A percentile compares a stretch with the other conserved stretches of the same genome.
phyloP scores from a whole-genome alignment of 2,113 vertebrate genomes.

The Seriola aureovittata region DNA sequence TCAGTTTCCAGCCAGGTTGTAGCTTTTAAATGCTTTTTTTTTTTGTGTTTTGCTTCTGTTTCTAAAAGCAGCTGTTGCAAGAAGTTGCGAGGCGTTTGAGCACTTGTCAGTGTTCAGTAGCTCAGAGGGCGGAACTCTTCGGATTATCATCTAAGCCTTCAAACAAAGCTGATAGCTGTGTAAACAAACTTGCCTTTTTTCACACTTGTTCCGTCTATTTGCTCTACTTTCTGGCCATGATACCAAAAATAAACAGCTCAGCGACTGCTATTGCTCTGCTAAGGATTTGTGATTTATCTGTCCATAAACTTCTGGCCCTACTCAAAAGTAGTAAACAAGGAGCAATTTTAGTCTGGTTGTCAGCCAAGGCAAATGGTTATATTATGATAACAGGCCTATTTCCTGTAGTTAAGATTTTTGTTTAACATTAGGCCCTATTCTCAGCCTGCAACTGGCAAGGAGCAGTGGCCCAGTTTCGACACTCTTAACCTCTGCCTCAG shows the following conservation, averaged over 20 bases:
- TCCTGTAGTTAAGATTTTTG: slow-evolving; percentile 94
- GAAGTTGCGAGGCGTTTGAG: slow-evolving; percentile 36
- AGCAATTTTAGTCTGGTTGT: slow-evolving; percentile 87
- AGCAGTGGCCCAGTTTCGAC: slow-evolving; percentile 79
- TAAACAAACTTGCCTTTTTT: slow-evolving; percentile 76
- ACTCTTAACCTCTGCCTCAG: slow-evolving; percentile 92
- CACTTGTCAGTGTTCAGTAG: slow-evolving; percentile 61
- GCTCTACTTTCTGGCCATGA: slow-evolving; percentile 71
- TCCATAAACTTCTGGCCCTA: slow-evolving; percentile 76
- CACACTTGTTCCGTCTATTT: slow-evolving; percentile 74
- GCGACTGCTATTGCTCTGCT: slow-evolving; percentile 55
- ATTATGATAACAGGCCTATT: slow-evolving; percentile 92
- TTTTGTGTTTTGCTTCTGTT: slow-evolving; percentile 47
- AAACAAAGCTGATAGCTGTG: slow-evolving; percentile 78
- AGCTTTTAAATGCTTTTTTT: slow-evolving; percentile 47
- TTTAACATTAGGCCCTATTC: slow-evolving; percentile 89
- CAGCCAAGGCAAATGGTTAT: slow-evolving; percentile 92
- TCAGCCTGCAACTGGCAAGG: slow-evolving; percentile 87
- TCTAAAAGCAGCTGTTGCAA: slow-evolving; percentile 57
- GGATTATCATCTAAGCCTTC: slow-evolving; percentile 77
- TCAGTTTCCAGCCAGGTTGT: slow-evolving; percentile 18
- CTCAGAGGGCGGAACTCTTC: slow-evolving; percentile 67
- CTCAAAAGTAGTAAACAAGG: slow-evolving; percentile 88
- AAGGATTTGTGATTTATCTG: slow-evolving; percentile 74
- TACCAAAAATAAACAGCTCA: slow-evolving; percentile 80